phyloP scores from a whole-genome alignment of 2,888 invertebrate species.

The Andrena minutula region DNA sequence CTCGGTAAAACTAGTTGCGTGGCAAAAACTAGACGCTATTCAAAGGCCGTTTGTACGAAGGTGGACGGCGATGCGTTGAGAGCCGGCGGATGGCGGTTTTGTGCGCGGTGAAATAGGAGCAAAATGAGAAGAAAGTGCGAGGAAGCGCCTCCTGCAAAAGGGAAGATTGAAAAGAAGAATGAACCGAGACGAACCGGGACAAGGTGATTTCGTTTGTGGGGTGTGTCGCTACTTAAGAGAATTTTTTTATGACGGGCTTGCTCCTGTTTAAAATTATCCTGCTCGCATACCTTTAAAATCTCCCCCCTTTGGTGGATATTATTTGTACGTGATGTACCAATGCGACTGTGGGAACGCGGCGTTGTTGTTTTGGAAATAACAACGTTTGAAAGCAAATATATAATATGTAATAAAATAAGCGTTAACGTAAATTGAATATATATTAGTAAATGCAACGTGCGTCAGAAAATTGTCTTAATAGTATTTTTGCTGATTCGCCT shows the following conservation, averaged over 20 bases:
- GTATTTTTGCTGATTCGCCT: no score
- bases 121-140: slow-evolving; percentile 49
- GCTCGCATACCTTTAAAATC: background rate
- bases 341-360: background rate
- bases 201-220: slow-evolving; percentile 55
- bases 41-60: slow-evolving; percentile 77
- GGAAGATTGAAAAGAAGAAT: slow-evolving; percentile 29
- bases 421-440: no score
- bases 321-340: no score
- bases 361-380: background rate
- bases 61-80: slow-evolving; percentile 53
- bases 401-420: no score
- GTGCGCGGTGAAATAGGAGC: slow-evolving; percentile 52
- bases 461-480: no score
- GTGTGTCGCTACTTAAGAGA: slow-evolving; percentile 35
- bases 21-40: slow-evolving; percentile 81
- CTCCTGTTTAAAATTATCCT: slow-evolving; percentile 18
- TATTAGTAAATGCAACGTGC: no score
- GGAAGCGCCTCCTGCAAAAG: slow-evolving; percentile 51
- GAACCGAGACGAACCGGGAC: slow-evolving; percentile 29
- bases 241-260: slow-evolving; percentile 32
- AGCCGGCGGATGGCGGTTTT: slow-evolving; percentile 44
- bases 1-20: slow-evolving; percentile 77
- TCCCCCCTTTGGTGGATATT: background rate
- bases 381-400: background rate